Base-by-base conservation (phyloP, 35 echinoderm and acorn worm species). In the Diadema setosum region DNA sequence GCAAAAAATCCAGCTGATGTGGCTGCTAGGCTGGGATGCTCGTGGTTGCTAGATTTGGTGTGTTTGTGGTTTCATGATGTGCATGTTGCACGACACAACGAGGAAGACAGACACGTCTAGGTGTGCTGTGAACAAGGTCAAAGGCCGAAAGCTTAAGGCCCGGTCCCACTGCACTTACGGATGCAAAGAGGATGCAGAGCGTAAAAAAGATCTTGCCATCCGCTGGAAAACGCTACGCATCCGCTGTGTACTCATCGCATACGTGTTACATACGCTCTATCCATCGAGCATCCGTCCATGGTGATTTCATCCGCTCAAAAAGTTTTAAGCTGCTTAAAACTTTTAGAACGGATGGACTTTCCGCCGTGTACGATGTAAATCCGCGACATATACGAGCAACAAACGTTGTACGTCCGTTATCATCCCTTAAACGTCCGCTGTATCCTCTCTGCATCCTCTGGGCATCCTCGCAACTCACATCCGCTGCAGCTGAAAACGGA, bases 331-430 rank as follows among this genome's bases (percentile, higher is more conserved):
- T 32, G 29, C 63, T 33, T 34, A 32, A 67, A 67, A 67, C 63
- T 67, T 67, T 31, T 67, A 67, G 63, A 67, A 67, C 63, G 63
- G 63, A 67, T 67, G 63, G 37, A 67, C 63, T 67, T 67, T 67
- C 63, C 63, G 63, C 63, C 63, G 29, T 29, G 27, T 67, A 67
- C 63, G 63, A 67, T 67, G 63, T 67, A 67, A 67, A 67, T 67
- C 63, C 63, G 57, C 57, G 57, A 60, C 5, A 60, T 5, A 60
- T 60, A 60, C 57, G 57, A 60, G 1, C 57, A 60, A 60, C 5
- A 60, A 60, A 60, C 57, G 57, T 60, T 60, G n/a, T 60, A 60
- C 30, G 57, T 60, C 57, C 57, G 17, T 60, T 60, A 21, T 60
- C 57, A 60, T 60, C 57, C 5, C 3, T 60, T 60, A 60, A 60